Evolutionary conservation across 1,140 invertebrate genomes (phyloP), one percentile per base, ranked within the genome.

Genomic region (Maconellicoccus hirsutus): DNA sequence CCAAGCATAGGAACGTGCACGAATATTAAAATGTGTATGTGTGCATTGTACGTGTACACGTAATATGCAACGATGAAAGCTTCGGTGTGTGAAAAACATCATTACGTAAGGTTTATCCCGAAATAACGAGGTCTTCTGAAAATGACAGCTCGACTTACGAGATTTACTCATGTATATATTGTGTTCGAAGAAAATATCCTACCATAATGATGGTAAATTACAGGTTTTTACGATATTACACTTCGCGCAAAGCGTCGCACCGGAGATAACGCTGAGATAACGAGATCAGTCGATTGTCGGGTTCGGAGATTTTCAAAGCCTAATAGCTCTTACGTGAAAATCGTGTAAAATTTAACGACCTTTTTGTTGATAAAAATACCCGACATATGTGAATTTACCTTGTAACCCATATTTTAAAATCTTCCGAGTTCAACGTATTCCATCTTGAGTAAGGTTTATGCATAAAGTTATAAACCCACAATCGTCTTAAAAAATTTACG

Each of bases 81-180:
- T 52, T 16, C 42, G n/a, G 42, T 52, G 42, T 52, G 42, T 52
- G 42, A 52, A 52, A 52, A 52, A 52, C 42, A 52, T 52, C 42
- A 52, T 52, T 52, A 52, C 42, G n/a, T 52, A 52, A 52, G n/a
- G 42, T 52, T 52, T 16, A 52, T 52, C 42, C 42, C 42, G 42
- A 52, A 52, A 52, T 52, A 52, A 52, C 42, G 42, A 52, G 6
- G 42, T 8, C 42, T 52, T 19, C 6, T 52, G 42, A 52, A 52
- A 52, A 52, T 52, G 42, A 52, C n/a, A 16, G 42, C 42, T 16
- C 12, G 29, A 6, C 29, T 33, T 33, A 33, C 42, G 42, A 52
- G 12, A 19, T 52, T 52, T 52, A 52, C 42, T 8, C 42, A 16
- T 12, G 42, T 52, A 52, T 52, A 14, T 52, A 16, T 52, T 52